Evolutionary conservation across 1,140 invertebrate species (phyloP), one percentile per base, ranked within the genome.

Genomic region (Caerostris darwini): DNA sequence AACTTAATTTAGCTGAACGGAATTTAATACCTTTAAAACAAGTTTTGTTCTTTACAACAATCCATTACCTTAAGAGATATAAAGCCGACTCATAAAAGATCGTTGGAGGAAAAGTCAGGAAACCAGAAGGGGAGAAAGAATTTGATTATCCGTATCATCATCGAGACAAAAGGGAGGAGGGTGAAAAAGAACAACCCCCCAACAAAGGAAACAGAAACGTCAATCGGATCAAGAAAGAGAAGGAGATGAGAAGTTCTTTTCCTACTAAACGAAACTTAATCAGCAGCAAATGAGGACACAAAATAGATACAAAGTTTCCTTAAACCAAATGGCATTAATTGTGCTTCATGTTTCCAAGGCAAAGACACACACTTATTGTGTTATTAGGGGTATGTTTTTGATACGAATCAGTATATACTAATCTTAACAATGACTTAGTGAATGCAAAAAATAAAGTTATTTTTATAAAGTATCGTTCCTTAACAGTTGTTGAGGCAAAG

Each of bases 51-150:
- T 3, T 7, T 19, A 19, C 50, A 50, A 5, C 50, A 77, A 77
- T 77, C 71, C 53, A 77, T 50, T 77, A 77, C 53, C 71, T 77
- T 77, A 77, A 77, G 53, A 77, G 71, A 34, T 77, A 77, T 77
- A 19, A 5, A 34, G 10, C 10, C 8, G 19, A 77, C 34, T 53
- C 10, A 34, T 34, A 8, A 34, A 7, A 4, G 34, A 71, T 34
- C 5, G 19, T 19, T 19, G 53, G 71, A 5, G 12, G 61, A 64
- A 17, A 64, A 64, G 17, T 10, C 61, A 64, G 12, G 61, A 5
- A 64, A 64, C 1, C 61, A 14, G 12, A 34, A 64, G 61, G 17
- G 53, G 10, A 12, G 19, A 50, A 77, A 77, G 34, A 34, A 77
- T 77, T 77, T 77, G 71, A 77, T 77, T 77, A 77, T 19, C 67